A percentile compares a stretch with the other conserved stretches of the same genome.
Evolutionary conservation across 2,888 invertebrate genomes (phyloP).

Genomic region (Cryptocephalus moraei): DNA sequence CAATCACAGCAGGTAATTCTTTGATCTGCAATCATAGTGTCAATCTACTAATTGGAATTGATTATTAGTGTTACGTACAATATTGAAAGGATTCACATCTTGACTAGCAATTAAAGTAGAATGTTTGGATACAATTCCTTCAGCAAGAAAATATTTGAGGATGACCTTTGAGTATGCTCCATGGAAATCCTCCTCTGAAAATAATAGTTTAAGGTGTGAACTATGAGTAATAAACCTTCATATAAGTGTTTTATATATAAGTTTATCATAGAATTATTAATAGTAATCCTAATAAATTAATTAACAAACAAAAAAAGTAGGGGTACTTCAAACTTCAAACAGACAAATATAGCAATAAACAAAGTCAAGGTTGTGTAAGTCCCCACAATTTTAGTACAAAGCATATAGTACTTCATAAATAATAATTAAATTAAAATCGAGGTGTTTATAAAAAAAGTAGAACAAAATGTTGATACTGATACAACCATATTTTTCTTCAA

Average conservation of each 20-base stretch:
- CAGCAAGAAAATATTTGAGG: conserved; percentile 79
- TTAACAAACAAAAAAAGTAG: neutral
- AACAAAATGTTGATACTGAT: neutral
- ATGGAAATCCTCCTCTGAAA: conserved; percentile 76
- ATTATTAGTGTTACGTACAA: conserved; percentile 43
- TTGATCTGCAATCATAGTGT: conserved; percentile 39
- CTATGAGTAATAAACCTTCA: no score
- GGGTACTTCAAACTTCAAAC: neutral
- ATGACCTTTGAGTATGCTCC: conserved; percentile 69
- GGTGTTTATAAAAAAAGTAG: neutral
- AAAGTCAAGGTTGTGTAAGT: no score
- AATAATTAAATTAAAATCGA: no score
- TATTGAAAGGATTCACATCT: conserved; percentile 53
- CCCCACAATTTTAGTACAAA: no score
- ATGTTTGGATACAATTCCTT: conserved; percentile 70
- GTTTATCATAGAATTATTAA: no score
- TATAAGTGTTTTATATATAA: no score
- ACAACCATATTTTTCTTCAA: no score
- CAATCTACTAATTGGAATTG: neutral
- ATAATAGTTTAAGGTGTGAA: conserved; percentile 4
- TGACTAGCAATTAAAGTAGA: conserved; percentile 62
- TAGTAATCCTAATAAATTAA: no score
- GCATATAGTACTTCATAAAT: no score
- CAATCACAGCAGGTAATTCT: conserved; percentile 49
- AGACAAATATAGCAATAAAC: neutral